Percentiles rank a stretch among this genome's conserved stretches.
Evolutionary conservation across 2,888 invertebrate species (phyloP).

Genomic region (Tromatobia lineatoria): DNA sequence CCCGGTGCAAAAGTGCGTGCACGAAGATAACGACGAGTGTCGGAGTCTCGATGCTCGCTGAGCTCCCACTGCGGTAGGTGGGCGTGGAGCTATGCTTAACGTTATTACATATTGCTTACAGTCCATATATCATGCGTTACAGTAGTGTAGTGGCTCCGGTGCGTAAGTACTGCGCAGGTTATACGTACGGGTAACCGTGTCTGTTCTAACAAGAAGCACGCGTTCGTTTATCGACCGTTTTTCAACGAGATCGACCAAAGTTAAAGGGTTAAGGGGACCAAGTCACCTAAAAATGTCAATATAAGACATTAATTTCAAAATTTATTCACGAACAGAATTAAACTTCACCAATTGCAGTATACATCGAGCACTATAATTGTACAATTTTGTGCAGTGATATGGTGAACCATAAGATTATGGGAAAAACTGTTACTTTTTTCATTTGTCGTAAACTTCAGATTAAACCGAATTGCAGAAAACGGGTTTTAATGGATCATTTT

Average conservation of each 20-base stretch:
- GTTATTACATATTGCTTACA: slow-evolving; percentile 77
- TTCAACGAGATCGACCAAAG: slow-evolving; percentile 13
- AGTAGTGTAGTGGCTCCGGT: slow-evolving; percentile 44
- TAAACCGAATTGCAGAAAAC: too few species aligned
- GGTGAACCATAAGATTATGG: too few species aligned
- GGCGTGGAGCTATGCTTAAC: slow-evolving; percentile 75
- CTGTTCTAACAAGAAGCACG: slow-evolving; percentile 66
- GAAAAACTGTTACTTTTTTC: too few species aligned
- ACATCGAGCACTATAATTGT: too few species aligned
- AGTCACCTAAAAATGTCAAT: too few species aligned
- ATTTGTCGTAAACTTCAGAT: too few species aligned
- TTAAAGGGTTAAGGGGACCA: background rate
- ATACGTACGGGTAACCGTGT: slow-evolving; percentile 41
- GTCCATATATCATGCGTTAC: slow-evolving; percentile 76
- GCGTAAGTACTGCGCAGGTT: slow-evolving; percentile 47
- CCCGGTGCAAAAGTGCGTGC: slow-evolving; percentile 59
- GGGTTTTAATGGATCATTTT: too few species aligned
- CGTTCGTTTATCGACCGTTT: slow-evolving; percentile 52
- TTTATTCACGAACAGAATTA: too few species aligned
- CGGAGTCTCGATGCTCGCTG: slow-evolving; percentile 57
- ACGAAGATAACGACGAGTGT: slow-evolving; percentile 57
- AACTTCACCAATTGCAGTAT: too few species aligned
- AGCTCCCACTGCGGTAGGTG: slow-evolving; percentile 67
- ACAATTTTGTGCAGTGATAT: too few species aligned
- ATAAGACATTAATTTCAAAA: too few species aligned